Base-by-base conservation (phyloP, 2,113 vertebrate genomes). In the Okapia johnstoni region DNA sequence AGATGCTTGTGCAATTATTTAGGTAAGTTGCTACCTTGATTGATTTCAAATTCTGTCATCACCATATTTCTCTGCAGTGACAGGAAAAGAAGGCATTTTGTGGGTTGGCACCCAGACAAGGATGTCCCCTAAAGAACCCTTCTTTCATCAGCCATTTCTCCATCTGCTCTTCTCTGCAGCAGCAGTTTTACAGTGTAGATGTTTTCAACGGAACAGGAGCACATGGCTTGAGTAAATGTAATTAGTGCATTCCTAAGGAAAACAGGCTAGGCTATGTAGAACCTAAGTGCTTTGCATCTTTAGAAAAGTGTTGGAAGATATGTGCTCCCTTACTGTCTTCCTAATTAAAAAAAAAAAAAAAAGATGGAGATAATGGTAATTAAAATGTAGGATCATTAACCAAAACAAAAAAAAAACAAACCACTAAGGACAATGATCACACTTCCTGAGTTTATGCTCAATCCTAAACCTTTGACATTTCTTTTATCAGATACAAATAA, bases 301-400 rank as follows among this genome's bases (percentile, higher is more conserved):
- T 88, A 96, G 48, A 96, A 66, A 86, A 80, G 60, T 30, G 5
- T 90, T 1, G 0, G 87, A 63, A 58, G 21, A 80, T 55, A 46
- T 61, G 7, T 43, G 30, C 46, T 85, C 61, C 17, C 43, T 48
- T 80, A 55, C 43, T 94, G 66, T 88, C 55, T 46, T 6, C 25
- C 54, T 87, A 76, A 70, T 13, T 57, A 48, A 58, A 89, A 92
- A 66, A 80, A 80, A 43, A 40, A 81, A 55, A 52, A 85, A 50
- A 50, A 94, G 58, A 91, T 85, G 90, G 90, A 11, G 54, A 60
- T 94, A 63, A 55, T 77, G 85, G 79, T 60, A 94, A 94, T 96
- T 93, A 86, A 88, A 96, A 91, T 91, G 55, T 79, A 57, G 46
- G 95, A 26, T 63, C 36, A 55, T 55, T 61, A 52, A 43, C 70